These are phyloP conservation scores for Mesembrinibis cayennensis DNA, from an alignment of 2,113 vertebrate genomes.

Conservation along the genomic window DNA sequence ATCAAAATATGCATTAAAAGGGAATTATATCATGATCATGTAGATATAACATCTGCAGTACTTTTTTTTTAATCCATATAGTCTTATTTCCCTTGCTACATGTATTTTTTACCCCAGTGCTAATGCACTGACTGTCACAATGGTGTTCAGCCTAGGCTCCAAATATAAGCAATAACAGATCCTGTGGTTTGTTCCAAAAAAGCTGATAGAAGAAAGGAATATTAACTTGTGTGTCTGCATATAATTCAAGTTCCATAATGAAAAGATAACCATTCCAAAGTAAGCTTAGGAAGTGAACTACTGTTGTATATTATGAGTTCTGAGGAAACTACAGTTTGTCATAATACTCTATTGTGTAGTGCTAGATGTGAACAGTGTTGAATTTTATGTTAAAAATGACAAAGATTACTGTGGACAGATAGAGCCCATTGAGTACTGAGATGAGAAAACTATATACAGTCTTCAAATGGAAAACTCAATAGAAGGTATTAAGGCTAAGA, in stretches of 20 bases:
- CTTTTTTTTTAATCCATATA: neutral
- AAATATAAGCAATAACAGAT: neutral
- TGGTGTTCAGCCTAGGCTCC: neutral
- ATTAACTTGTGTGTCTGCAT: neutral
- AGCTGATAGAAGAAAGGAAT: neutral
- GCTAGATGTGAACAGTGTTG: neutral
- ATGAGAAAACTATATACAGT: neutral
- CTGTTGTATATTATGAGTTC: neutral
- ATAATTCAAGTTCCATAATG: neutral
- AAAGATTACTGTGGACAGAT: slow-evolving; percentile 29
- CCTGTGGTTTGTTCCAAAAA: neutral
- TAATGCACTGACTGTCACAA: neutral
- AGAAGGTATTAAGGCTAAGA: neutral
- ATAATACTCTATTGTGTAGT: neutral
- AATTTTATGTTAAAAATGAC: slow-evolving; percentile 21
- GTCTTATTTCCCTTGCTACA: neutral
- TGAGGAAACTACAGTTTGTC: neutral
- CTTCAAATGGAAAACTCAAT: neutral
- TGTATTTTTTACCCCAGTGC: neutral
- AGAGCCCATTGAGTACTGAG: neutral
- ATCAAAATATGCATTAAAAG: neutral
- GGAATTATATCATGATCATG: neutral
- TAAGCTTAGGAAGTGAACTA: neutral
- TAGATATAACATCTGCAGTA: neutral
- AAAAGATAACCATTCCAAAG: neutral